phyloP scores from a whole-genome alignment of 2,888 invertebrate genomes.

The Sarcophaga caerulescens region DNA sequence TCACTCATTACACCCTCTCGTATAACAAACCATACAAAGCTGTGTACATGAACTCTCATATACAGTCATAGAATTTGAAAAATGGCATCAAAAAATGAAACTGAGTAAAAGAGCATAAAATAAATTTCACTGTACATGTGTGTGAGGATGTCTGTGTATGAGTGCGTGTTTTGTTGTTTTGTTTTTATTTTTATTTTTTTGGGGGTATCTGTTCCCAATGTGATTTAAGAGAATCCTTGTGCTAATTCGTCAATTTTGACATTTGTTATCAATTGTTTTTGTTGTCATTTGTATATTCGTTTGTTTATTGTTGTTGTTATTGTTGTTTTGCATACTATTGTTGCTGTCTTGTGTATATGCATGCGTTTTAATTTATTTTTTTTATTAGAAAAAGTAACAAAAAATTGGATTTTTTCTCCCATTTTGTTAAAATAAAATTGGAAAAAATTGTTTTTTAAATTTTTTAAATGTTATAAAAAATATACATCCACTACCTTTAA shows the following conservation, averaged over 20 bases:
- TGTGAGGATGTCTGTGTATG: too few relatives aligned
- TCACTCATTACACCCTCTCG: conserved; percentile 4
- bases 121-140: neutral
- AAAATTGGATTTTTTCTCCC: too few relatives aligned
- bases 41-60: neutral
- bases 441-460: too few relatives aligned
- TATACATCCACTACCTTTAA: too few relatives aligned
- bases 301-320: neutral
- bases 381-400: too few relatives aligned
- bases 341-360: neutral
- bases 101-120: conserved; percentile 42
- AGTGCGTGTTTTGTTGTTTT: neutral
- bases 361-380: neutral
- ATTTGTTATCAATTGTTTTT: conserved; percentile 56
- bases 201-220: conserved; percentile 13
- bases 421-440: too few relatives aligned
- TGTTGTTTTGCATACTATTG: neutral
- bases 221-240: conserved; percentile 57
- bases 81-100: neutral
- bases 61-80: neutral
- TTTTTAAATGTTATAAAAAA: too few relatives aligned
- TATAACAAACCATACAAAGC: neutral
- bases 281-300: conserved; percentile 26
- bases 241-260: conserved; percentile 62
- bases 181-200: neutral